A percentile compares a stretch with the other conserved stretches of the same genome.
phyloP scores from a whole-genome alignment of 2,888 invertebrate species.

The Thymelicus acteon region DNA sequence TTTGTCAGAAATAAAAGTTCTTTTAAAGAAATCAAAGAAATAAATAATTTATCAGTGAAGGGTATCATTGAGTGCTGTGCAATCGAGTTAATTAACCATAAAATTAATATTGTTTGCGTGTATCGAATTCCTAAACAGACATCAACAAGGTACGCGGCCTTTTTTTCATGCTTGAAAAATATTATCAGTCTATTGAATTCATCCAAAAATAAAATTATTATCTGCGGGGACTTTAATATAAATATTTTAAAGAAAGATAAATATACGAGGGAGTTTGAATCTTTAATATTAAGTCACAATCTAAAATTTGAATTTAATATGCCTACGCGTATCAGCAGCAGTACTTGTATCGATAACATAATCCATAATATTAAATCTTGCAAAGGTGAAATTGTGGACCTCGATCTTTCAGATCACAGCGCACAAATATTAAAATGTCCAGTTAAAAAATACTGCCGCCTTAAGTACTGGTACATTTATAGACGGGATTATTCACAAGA shows the following conservation, averaged over 20 bases:
- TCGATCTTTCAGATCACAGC: conserved; percentile 2
- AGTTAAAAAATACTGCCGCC: background rate
- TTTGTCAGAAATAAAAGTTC: background rate
- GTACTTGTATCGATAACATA: conserved; percentile 7
- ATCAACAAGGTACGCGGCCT: background rate
- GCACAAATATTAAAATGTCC: conserved; percentile 17
- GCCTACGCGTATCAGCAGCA: conserved; percentile 2
- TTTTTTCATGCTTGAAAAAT: background rate
- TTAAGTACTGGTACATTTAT: conserved; percentile 5
- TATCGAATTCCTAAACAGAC: conserved; percentile 7
- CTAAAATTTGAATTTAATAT: conserved; percentile 4
- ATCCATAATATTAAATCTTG: conserved; percentile 1
- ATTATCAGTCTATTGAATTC: background rate
- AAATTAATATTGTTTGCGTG: conserved; percentile 4
- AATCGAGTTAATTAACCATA: background rate
- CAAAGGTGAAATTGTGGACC: background rate
- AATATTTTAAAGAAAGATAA: conserved; percentile 7
- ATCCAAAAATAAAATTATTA: background rate
- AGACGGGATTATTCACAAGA: conserved; percentile 5
- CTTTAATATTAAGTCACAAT: background rate
- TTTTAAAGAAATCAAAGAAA: conserved; percentile 6
- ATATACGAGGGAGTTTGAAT: background rate
- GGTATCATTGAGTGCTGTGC: conserved; percentile 6
- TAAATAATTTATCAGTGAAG: background rate
- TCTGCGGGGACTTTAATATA: conserved; percentile 4